phyloP scores from a whole-genome alignment of 2,113 vertebrate species.

The Caretta caretta region DNA sequence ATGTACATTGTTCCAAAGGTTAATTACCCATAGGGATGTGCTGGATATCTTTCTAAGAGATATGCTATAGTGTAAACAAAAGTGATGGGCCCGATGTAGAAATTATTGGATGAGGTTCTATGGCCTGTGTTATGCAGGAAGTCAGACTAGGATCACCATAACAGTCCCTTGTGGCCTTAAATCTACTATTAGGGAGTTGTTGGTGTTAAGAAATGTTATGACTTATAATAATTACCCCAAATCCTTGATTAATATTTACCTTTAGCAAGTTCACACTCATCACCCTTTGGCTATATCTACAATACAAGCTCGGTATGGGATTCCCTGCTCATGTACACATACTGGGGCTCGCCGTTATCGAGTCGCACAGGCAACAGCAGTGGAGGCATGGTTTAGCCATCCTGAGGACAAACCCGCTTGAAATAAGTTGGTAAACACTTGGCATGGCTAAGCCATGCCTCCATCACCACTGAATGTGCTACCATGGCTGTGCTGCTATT shows the following conservation, averaged over 20 bases:
- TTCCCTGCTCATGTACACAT: too few species aligned
- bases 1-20: not conserved
- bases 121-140: too few species aligned
- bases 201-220: not conserved
- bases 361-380: too few species aligned
- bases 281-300: too few species aligned
- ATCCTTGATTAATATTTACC: too few species aligned
- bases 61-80: not conserved
- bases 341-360: too few species aligned
- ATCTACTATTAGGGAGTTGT: not conserved
- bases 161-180: not conserved
- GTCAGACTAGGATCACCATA: not conserved
- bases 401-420: too few species aligned
- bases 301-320: too few species aligned
- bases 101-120: too few species aligned
- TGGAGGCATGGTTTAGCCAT: too few species aligned
- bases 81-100: not conserved
- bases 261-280: too few species aligned
- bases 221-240: not conserved
- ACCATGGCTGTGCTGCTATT: not conserved
- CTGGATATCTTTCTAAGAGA: not conserved
- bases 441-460: not conserved
- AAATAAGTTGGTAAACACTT: too few species aligned
- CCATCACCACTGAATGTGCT: not conserved
- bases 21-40: not conserved